Conservation (phyloP, 2,797 vertebrate species). For the Ceryle rudis region DNA sequence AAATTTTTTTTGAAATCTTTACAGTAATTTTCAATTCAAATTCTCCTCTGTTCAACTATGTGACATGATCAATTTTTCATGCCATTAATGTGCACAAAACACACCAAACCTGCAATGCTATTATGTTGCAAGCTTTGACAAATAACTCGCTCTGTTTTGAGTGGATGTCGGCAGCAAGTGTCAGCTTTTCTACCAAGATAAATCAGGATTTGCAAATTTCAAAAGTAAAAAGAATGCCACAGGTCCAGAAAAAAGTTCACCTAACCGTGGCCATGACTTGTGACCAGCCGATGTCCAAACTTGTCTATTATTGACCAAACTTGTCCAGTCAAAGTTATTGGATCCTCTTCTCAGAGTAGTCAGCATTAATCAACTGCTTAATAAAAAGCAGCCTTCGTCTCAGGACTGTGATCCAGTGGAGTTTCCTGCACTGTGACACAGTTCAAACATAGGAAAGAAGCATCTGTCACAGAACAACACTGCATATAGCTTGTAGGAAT, state of each 20-base stretch:
- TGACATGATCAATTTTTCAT: not conserved
- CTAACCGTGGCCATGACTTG: not conserved
- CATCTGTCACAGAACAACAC: not conserved
- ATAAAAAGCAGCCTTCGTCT: not conserved
- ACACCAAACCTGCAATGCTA: not conserved
- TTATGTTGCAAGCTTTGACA: not conserved
- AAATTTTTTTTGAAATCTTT: accelerated
- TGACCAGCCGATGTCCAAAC: not conserved
- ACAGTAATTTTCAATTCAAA: not conserved
- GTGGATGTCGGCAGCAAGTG: not conserved
- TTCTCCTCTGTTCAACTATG: not conserved
- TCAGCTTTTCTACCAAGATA: not conserved
- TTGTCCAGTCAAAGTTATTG: not conserved
- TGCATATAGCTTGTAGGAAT: not conserved
- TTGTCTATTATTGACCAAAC: too few relatives aligned
- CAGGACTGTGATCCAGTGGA: not conserved
- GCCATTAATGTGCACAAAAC: not conserved
- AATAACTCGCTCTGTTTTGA: not conserved
- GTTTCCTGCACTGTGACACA: not conserved
- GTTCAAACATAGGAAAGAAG: not conserved
- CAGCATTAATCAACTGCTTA: not conserved
- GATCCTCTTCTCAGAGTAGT: not conserved
- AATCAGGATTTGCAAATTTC: not conserved
- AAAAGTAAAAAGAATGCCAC: accelerated
- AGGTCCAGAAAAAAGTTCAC: not conserved